phyloP scores from a whole-genome alignment of 2,888 invertebrate species.

The Drosophila gaucha region DNA sequence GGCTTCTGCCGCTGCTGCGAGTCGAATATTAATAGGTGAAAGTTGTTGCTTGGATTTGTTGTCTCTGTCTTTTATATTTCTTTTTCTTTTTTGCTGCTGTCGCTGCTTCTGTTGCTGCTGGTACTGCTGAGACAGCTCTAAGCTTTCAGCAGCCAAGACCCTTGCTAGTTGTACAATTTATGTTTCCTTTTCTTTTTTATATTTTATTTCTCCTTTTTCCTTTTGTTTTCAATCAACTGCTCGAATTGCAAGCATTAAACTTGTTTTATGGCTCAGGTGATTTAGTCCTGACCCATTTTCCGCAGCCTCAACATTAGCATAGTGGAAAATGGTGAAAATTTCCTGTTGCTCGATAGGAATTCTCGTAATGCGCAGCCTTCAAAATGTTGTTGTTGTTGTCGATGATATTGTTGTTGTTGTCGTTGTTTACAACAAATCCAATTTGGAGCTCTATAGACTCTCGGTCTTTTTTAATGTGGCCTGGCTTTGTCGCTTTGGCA shows the following conservation, averaged over 20 bases:
- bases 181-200: conserved; percentile 57
- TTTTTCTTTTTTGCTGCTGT: conserved; percentile 31
- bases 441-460: conserved; percentile 26
- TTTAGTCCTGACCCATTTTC: conserved; percentile 56
- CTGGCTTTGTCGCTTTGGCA: conserved; percentile 60
- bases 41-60: conserved; percentile 78
- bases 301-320: conserved; percentile 4
- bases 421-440: conserved; percentile 17
- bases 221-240: conserved; percentile 25
- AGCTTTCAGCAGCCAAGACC: too few relatives aligned
- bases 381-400: conserved; percentile 16
- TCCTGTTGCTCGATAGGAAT: conserved; percentile 14
- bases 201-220: background rate
- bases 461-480: conserved; percentile 24
- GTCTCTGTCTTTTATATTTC: conserved; percentile 15
- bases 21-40: conserved; percentile 84
- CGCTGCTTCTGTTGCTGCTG: conserved; percentile 14
- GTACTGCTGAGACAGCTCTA: conserved; percentile 14
- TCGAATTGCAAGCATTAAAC: conserved; percentile 25
- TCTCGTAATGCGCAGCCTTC: conserved; percentile 43
- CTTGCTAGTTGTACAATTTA: conserved; percentile 43
- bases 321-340: conserved; percentile 16
- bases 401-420: conserved; percentile 8
- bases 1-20: conserved; percentile 73
- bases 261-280: conserved; percentile 21